phyloP scores from a whole-genome alignment of 2,797 vertebrate species.

The Rhynchonycteris naso region DNA sequence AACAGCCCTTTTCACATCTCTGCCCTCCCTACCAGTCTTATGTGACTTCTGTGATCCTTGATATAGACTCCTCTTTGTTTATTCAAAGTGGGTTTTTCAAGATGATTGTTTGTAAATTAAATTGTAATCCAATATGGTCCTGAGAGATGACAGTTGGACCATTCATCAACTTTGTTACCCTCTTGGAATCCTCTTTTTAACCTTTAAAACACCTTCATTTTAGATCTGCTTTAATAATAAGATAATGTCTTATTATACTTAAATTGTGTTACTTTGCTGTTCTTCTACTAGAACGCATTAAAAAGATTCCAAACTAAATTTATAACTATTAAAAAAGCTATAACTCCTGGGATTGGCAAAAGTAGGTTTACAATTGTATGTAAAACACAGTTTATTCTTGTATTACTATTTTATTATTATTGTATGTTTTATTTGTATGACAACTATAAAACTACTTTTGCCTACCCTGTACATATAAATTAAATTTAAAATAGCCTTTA shows the following conservation, averaged over 20 bases:
- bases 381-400: background rate
- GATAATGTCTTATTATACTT: background rate
- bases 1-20: no score
- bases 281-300: background rate
- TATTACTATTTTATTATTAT: background rate
- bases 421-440: background rate
- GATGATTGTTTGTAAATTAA: no score
- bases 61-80: no score
- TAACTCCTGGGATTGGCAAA: background rate
- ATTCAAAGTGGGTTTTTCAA: no score
- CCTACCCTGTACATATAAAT: background rate
- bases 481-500: background rate
- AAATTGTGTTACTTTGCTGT: background rate
- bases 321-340: background rate
- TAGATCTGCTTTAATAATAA: conserved; percentile 17
- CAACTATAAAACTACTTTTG: background rate
- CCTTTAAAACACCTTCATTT: background rate
- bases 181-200: background rate
- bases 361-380: background rate
- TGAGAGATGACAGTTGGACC: no score
- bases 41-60: no score
- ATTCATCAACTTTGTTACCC: no score
- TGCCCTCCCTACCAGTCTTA: no score
- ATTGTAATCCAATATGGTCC: no score
- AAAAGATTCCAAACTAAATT: background rate